Conservation (phyloP, 2,797 vertebrate genomes). For the Micropoecilia bifurca region DNA sequence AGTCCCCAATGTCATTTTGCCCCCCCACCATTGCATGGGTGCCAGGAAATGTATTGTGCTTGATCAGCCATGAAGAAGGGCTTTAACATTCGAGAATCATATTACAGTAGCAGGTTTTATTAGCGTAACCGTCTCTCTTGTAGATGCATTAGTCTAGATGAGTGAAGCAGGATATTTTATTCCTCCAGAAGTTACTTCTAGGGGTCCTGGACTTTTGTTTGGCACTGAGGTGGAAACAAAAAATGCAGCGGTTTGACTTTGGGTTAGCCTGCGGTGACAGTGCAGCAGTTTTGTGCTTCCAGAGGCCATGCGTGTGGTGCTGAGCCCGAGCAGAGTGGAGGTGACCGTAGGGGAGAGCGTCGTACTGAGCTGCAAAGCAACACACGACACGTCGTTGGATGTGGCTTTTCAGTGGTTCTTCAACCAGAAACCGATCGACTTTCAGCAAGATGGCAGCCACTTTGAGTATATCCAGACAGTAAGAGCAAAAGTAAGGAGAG, state of each 20-base stretch:
- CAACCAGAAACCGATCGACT: conserved; percentile 90
- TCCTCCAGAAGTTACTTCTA: conserved; percentile 6
- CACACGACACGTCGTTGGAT: conserved; percentile 90
- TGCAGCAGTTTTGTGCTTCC: conserved; percentile 78
- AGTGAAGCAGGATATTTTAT: conserved; percentile 35
- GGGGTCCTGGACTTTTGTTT: not conserved
- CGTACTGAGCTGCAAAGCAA: conserved; percentile 94
- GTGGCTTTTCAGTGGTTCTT: conserved; percentile 93
- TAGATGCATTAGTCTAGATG: conserved; percentile 28
- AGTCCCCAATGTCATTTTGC: conserved; percentile 72
- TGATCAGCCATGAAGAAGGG: conserved; percentile 66
- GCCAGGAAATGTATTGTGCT: conserved; percentile 71
- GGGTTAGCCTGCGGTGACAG: conserved; percentile 77
- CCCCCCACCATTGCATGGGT: conserved; percentile 55
- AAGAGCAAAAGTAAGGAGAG: conserved; percentile 80
- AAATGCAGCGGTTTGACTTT: conserved; percentile 45
- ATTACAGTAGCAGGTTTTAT: conserved; percentile 68
- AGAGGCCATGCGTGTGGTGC: conserved; percentile 95
- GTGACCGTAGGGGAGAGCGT: conserved; percentile 96
- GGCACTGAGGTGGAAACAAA: conserved; percentile 29
- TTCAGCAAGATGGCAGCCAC: conserved; percentile 91
- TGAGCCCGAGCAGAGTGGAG: conserved; percentile 90
- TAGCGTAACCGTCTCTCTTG: conserved; percentile 38
- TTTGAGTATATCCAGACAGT: conserved; percentile 97
- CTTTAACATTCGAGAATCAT: conserved; percentile 72